Conservation (phyloP, 2,888 invertebrate genomes). For the Blastobasis lacticolella region DNA sequence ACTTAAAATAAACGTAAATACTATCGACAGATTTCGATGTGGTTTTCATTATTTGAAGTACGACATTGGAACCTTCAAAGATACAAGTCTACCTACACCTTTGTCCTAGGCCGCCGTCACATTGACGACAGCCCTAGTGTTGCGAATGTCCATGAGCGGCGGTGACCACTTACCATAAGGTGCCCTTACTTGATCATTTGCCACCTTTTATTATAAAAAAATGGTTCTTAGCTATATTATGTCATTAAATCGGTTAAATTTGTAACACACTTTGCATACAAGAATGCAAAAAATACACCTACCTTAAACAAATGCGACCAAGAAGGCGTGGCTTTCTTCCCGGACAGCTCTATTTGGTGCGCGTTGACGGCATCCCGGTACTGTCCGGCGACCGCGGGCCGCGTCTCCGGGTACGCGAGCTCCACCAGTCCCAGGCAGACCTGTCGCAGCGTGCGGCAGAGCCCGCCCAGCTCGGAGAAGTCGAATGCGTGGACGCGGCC, state of each 20-base stretch:
- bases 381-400: conserved; percentile 77
- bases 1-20: no score
- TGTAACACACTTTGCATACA: background rate
- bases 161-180: no score
- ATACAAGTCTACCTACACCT: no score
- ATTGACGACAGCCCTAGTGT: no score
- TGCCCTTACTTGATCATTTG: no score
- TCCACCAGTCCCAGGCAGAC: conserved; percentile 90
- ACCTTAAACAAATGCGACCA: conserved; percentile 89
- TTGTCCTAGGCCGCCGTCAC: no score
- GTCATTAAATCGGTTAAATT: background rate
- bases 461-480: conserved; percentile 80
- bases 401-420: conserved; percentile 87
- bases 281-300: background rate
- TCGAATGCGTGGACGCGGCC: conserved; percentile 76
- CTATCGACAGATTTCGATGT: no score
- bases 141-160: no score
- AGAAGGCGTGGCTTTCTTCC: conserved; percentile 71
- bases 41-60: no score
- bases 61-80: no score
- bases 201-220: no score
- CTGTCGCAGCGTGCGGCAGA: conserved; percentile 83
- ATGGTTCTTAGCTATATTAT: no score
- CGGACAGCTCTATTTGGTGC: conserved; percentile 24
- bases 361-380: conserved; percentile 60